These are phyloP conservation scores for Leptobrachium leishanense DNA, from an alignment of 2,113 vertebrate genomes.

Conservation along the genomic window DNA sequence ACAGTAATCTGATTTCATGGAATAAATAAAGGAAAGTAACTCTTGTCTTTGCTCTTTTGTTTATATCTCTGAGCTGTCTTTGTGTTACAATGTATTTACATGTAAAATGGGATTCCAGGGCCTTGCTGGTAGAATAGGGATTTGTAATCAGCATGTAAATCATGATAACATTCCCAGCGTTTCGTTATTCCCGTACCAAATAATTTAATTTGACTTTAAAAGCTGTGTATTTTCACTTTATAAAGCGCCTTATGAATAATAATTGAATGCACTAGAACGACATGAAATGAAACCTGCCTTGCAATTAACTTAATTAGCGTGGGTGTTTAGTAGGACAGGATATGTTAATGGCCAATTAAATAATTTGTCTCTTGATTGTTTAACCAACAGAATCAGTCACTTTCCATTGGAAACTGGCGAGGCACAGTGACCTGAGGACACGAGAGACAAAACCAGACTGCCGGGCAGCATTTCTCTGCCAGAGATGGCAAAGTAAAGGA, in stretches of 20 bases:
- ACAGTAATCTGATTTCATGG: too few relatives aligned
- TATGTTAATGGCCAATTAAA: constrained; percentile 75
- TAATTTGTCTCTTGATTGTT: constrained; percentile 79
- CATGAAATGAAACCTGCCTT: constrained; percentile 69
- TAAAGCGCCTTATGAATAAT: constrained; percentile 41
- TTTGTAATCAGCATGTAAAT: too few relatives aligned
- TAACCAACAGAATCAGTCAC: constrained; percentile 72
- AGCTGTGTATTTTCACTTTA: neutral
- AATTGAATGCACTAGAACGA: constrained; percentile 62
- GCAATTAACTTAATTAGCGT: constrained; percentile 74
- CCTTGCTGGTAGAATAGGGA: too few relatives aligned
- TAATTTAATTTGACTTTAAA: neutral
- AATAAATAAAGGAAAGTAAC: too few relatives aligned
- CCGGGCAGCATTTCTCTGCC: constrained; percentile 40
- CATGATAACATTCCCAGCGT: too few relatives aligned
- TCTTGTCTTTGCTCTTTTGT: too few relatives aligned
- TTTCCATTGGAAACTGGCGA: constrained; percentile 61
- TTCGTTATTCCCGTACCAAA: too few relatives aligned
- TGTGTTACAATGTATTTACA: too few relatives aligned
- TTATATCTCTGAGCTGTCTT: too few relatives aligned
- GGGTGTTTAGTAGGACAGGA: constrained; percentile 71
- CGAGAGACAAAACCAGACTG: constrained; percentile 53
- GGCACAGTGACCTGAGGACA: constrained; percentile 61
- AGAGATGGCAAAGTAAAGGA: constrained; percentile 11
- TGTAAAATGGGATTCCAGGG: too few relatives aligned